Evolutionary conservation across 37 sponge, comb jelly and placozoan species (phyloP), one percentile per base, ranked within the genome.

Genomic region (Crambe crambe): DNA sequence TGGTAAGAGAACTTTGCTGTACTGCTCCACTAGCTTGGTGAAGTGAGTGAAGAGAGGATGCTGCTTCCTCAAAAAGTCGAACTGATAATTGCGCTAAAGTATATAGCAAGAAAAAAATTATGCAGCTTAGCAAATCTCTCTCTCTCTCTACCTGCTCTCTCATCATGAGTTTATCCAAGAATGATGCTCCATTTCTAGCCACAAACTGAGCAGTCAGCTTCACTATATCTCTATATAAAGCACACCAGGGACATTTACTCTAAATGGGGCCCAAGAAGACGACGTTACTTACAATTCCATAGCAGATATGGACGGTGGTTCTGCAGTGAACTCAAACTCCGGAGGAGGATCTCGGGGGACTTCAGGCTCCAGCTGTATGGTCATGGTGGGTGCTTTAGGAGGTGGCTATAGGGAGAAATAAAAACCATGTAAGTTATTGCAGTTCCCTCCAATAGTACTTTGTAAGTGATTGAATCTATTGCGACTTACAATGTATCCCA

Each of bases 131-230:
- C 20, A 34, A 35, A 25, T 34, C 36, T 17, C 21, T 27, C 2
- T 10, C 27, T 21, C 6, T 4, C 5, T 30, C 64, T 62, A 88
- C 89, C 88, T 95, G 97, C 51, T 97, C 98, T 42, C 82, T 85
- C 76, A 83, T 84, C 89, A 95, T 95, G 57, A 97, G 87, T 42
- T 87, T 95, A 69, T 92, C 92, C 59, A 97, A 84, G 74, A 97
- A 97, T 39, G 78, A 68, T 23, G 94, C 76, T 23, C 98, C 98
- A 82, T 97, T 95, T 39, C 85, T 81, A 18, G 98, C 98, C 15
- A 95, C 96, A 87, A 95, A 97, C 93, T 87, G 93, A 23, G 98
- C 98, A 17, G 98, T 97, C 83, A 97, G 87, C 83, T 95, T 95
- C 62, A 97, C 94, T 29, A 95, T 83, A 77, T 95, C 95, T 26